Percentiles rank a stretch among this genome's conserved stretches.
Evolutionary conservation across 2,113 vertebrate species (phyloP).

Genomic region (Dolichallabes microphthalmus): DNA sequence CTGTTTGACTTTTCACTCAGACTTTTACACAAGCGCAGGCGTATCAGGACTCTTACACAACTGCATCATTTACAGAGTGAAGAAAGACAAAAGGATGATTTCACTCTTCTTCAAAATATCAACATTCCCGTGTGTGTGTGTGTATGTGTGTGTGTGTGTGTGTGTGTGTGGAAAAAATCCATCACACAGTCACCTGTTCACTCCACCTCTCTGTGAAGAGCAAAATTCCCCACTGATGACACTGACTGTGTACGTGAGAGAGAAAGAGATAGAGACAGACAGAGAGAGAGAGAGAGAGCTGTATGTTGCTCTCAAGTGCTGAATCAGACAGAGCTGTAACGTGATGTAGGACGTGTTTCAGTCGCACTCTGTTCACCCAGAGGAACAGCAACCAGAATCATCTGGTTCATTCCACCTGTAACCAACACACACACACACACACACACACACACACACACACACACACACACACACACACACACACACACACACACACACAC

Average conservation of each 20-base stretch:
- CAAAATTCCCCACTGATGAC: neutral
- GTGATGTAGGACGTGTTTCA: slow-evolving; percentile 22
- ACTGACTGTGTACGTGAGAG: neutral
- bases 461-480: neutral
- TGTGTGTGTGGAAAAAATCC: neutral
- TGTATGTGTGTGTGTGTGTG: neutral
- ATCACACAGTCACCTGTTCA: neutral
- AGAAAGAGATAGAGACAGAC: neutral
- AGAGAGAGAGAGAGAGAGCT: no score
- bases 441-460: neutral
- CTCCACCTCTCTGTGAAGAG: neutral
- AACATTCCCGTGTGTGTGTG: neutral
- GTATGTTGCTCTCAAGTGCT: neutral
- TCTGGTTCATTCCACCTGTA: slow-evolving; percentile 24
- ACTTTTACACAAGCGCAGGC: neutral
- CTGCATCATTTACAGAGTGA: neutral
- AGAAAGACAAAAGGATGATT: neutral
- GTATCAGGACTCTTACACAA: neutral
- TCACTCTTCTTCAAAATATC: neutral
- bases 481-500: neutral
- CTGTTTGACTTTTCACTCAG: neutral
- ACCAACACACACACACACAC: neutral
- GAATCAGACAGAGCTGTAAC: slow-evolving; percentile 10
- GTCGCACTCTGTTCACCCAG: neutral
- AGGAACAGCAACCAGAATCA: slow-evolving; percentile 22